Evolutionary conservation across 1,140 invertebrate species (phyloP), one percentile per base, ranked within the genome.

Genomic region (Drosophila orosa): DNA sequence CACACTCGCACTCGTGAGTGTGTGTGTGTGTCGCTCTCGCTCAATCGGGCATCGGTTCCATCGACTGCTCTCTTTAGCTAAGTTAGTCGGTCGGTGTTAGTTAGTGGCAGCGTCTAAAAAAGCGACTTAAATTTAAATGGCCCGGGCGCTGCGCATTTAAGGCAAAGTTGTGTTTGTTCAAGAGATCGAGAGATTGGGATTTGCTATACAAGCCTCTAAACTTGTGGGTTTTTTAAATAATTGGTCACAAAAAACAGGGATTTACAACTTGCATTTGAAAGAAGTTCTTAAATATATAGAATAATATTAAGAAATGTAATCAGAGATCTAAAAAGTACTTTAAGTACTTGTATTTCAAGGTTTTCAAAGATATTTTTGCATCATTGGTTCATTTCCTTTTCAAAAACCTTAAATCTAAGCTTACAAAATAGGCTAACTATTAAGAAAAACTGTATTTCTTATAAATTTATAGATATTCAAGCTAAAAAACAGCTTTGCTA

Each of bases 161-260:
- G 25, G 47, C 39, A 3, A 74, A 24, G 47, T 29, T 19, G n/a
- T 31, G 47, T 73, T 72, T 35, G 63, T 39, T 50, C 35, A 39
- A 25, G 31, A 39, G 31, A 29, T 62, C 13, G 39, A 65, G n/a
- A 12, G 22, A 17, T 48, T 15, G 19, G 27, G 27, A n/a, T 47
- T 50, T 15, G 8, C n/a, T 47, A 31, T 15, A 4, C n/a, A 9
- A 27, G 24, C 8, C 47, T 19, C 3, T 9, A 44, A 57, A 59
- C 40, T 59, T 67, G 61, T 75, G 54, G 72, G 75, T 66, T 75
- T 50, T 5, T 4, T 24, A 25, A n/a, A 35, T 52, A 52, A 33
- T 52, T 52, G 22, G 22, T 5, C 7, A 5, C 5, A 44, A 22
- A n/a, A 8, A 22, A 9, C 22, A 5, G 1, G 0, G 0, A 27